These are phyloP conservation scores for Phylloscopus collybita DNA, from an alignment of 2,797 vertebrate genomes.

Conservation along the genomic window DNA sequence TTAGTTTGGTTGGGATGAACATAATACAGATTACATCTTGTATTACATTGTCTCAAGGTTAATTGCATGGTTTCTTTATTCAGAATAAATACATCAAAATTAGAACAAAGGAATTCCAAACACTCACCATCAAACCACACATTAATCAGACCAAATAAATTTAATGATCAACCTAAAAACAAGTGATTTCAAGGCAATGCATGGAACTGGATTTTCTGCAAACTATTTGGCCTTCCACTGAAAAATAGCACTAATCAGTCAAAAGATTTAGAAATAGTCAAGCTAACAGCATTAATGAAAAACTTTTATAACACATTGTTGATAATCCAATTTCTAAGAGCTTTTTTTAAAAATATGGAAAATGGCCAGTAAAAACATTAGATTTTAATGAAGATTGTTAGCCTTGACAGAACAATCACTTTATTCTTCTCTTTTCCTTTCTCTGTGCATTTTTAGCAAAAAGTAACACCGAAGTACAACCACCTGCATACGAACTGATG, in stretches of 20 bases:
- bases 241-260: not conserved
- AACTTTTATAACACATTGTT: not conserved
- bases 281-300: not conserved
- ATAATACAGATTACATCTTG: not conserved
- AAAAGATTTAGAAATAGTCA: not conserved
- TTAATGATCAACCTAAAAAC: not conserved
- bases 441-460: not conserved
- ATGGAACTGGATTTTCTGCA: not conserved
- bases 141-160: not conserved
- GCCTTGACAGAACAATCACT: not conserved
- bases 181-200: not conserved
- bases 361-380: not conserved
- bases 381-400: constrained; percentile 21
- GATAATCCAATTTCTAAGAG: not conserved
- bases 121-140: not conserved
- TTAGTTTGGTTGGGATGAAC: not conserved
- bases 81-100: constrained; percentile 37
- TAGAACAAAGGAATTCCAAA: not conserved
- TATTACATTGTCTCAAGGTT: not conserved
- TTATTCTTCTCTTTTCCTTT: not conserved
- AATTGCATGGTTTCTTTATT: constrained; percentile 23
- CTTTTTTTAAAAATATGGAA: not conserved
- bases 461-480: not conserved
- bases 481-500: not conserved
- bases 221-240: not conserved